Base-by-base conservation (phyloP, 2,113 vertebrate genomes). In the Silurus meridionalis region DNA sequence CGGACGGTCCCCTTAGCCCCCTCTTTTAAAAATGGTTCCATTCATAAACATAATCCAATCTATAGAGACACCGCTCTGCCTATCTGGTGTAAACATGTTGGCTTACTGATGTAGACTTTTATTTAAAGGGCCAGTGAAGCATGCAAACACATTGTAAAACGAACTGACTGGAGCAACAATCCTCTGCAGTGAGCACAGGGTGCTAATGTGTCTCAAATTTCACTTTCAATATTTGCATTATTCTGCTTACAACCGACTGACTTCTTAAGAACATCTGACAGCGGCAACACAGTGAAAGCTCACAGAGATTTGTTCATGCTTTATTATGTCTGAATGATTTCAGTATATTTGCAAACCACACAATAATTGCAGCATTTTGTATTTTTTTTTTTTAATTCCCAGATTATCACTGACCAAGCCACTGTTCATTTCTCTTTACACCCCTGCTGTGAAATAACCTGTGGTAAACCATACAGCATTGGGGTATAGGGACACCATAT, bases 391-490 rank as follows among this genome's bases (percentile, higher is more conserved):
- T 52, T 11, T 2, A 55, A 8, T 14, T 37, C 50, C 85, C 8
- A 93, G 89, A 86, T 91, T 91, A 93, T 92, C 61, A 92, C 48
- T 64, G 84, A 90, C 91, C 91, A 92, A 89, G 80, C 60, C 80
- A 72, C 78, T 77, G 75, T 91, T 93, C 91, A 87, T 85, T 89
- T 89, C 8, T 85, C 80, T 64, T 79, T 87, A 23, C 88, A 83
- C 21, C 2, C 15, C n/a, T 72, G 25, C 53, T 57, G 55, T 78
- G 67, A 72, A 17, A 72, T 5, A 55, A 21, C n/a, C 25, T 57
- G 4, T 9, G 66, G 52, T 69, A 28, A 57, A 9, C 75, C 61
- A 64, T 60, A 60, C 37, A 63, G 57, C 57, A 14, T 37, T 80
- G 15, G 9, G 78, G 46, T 52, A 86, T 25, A 46, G 4, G 28